Conservation (phyloP, 2,797 vertebrate species). For the Coluber constrictor region DNA sequence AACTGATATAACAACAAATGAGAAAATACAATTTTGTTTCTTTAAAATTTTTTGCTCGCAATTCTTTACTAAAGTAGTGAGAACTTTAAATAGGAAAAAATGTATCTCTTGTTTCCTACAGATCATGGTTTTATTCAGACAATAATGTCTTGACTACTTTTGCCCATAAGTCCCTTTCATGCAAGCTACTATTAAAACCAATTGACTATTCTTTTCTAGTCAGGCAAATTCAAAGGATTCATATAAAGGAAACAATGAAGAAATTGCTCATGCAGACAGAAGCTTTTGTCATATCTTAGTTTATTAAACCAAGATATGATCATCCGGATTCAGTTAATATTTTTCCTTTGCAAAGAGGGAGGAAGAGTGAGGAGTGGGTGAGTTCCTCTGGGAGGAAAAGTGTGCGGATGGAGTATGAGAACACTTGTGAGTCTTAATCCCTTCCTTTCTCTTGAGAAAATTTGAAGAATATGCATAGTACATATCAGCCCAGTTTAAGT, state of each 20-base stretch:
- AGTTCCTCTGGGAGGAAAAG: background rate
- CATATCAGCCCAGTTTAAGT: slow-evolving; percentile 39
- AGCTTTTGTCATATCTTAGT: background rate
- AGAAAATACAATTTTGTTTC: slow-evolving; percentile 67
- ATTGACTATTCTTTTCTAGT: background rate
- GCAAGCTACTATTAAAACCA: background rate
- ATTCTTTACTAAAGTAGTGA: slow-evolving; percentile 57
- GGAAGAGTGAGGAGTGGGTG: background rate
- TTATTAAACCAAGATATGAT: background rate
- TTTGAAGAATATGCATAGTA: slow-evolving; percentile 36
- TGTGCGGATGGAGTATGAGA: background rate
- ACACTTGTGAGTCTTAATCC: background rate
- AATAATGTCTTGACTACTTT: background rate
- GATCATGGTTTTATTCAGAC: background rate
- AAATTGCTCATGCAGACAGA: background rate
- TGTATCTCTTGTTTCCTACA: slow-evolving; percentile 36
- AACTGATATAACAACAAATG: slow-evolving; percentile 85
- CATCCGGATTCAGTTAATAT: background rate
- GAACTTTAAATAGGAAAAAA: slow-evolving; percentile 49
- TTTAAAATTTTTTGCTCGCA: slow-evolving; percentile 38
- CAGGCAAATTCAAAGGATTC: background rate
- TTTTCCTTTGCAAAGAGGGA: background rate
- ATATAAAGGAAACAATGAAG: background rate
- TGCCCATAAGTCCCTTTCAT: background rate
- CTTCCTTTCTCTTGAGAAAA: slow-evolving; percentile 7